Percentiles rank a stretch among this genome's conserved stretches.
Conservation (phyloP, 2,797 vertebrate species). For the Malacoctenus gilli region DNA sequence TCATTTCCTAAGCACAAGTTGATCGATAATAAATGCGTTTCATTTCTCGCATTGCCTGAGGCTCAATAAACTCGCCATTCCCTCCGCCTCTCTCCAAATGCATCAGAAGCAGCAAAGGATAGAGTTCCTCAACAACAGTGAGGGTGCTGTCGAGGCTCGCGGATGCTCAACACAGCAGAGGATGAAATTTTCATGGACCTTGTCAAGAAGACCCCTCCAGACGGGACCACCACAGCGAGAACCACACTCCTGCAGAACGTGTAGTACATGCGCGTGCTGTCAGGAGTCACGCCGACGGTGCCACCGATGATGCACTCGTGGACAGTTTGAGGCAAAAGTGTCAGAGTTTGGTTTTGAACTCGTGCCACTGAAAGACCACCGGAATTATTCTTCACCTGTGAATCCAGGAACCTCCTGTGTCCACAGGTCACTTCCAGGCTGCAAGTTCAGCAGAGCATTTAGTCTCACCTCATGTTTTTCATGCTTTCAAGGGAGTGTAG, state of each 20-base stretch:
- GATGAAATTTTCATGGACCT: conserved; percentile 42
- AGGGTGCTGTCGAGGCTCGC: conserved; percentile 6
- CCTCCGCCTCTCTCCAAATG: conserved; percentile 29
- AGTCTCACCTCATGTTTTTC: conserved; percentile 43
- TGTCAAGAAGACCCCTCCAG: conserved; percentile 34
- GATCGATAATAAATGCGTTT: conserved; percentile 59
- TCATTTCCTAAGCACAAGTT: conserved; percentile 40
- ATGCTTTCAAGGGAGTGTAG: too few species aligned
- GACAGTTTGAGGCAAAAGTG: conserved; percentile 20
- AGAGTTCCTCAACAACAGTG: conserved; percentile 14
- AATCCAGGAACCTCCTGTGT: conserved; percentile 50
- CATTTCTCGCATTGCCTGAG: conserved; percentile 32
- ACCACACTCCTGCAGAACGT: conserved; percentile 15
- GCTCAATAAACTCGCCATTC: conserved; percentile 63
- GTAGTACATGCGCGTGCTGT: conserved; percentile 45
- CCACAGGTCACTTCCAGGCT: conserved; percentile 38
- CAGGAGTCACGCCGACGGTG: too few species aligned
- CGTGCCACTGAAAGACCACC: neutral
- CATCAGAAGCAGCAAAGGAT: conserved; percentile 23
- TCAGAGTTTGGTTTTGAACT: conserved; percentile 13
- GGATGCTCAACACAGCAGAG: conserved; percentile 20
- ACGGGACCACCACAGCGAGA: conserved; percentile 33
- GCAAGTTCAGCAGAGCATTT: conserved; percentile 50
- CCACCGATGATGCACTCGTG: conserved; percentile 23
- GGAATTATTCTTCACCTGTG: conserved; percentile 19